Conservation (phyloP, 2,797 vertebrate species). For the Tympanoctomys barrerae region DNA sequence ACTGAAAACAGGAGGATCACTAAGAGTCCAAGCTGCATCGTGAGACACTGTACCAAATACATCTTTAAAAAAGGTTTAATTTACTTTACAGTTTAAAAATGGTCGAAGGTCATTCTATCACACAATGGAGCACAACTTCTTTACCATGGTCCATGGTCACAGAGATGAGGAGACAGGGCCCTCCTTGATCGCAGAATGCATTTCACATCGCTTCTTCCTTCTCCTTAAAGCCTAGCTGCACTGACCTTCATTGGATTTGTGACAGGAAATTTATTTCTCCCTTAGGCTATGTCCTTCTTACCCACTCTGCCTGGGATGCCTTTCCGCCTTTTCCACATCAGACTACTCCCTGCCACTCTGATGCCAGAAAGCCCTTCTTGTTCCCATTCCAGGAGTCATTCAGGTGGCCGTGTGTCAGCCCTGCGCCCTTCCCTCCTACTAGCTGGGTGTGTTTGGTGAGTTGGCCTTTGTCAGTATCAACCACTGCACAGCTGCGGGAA, state of each 20-base stretch:
- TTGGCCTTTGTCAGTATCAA: not conserved
- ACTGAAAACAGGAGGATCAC: too few relatives aligned
- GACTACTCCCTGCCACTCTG: not conserved
- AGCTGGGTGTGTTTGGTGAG: not conserved
- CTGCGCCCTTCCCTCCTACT: not conserved
- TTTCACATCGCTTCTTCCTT: not conserved
- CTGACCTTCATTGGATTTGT: not conserved
- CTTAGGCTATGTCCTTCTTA: not conserved
- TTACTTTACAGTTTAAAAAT: not conserved
- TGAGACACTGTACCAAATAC: too few relatives aligned
- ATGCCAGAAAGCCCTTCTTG: slow-evolving; percentile 2
- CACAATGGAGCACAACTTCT: not conserved
- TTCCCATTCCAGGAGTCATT: not conserved
- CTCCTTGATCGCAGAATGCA: not conserved
- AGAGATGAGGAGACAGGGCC: not conserved
- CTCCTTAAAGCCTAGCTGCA: not conserved
- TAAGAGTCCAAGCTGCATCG: too few relatives aligned
- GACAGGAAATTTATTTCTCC: not conserved
- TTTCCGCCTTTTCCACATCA: not conserved
- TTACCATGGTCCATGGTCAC: not conserved
- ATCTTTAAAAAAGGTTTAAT: not conserved
- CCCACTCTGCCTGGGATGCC: not conserved
- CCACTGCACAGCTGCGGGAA: not conserved
- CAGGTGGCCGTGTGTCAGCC: not conserved
- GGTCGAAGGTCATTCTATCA: not conserved